Percentiles rank a stretch among this genome's conserved stretches.
Evolutionary conservation across 2,888 invertebrate species (phyloP).

Genomic region (Cartodere bifasciata): DNA sequence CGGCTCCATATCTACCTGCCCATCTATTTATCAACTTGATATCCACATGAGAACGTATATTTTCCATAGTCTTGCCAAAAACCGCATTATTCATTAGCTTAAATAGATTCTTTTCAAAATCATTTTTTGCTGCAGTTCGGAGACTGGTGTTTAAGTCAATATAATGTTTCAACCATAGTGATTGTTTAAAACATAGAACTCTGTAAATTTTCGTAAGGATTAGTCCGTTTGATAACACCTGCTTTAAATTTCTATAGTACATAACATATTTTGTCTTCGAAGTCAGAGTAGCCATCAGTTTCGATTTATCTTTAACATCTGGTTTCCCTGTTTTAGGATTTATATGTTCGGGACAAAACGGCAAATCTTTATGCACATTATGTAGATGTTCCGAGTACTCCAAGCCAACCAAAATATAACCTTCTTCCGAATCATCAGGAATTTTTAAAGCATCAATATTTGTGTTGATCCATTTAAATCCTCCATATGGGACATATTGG

Average conservation of each 20-base stretch:
- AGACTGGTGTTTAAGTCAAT: conserved; percentile 30
- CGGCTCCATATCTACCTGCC: conserved; percentile 4
- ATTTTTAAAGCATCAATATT: conserved; percentile 8
- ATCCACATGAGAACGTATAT: background rate
- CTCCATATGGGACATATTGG: conserved; percentile 12
- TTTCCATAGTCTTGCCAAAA: conserved; percentile 5
- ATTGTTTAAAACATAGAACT: conserved; percentile 28
- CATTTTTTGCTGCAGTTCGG: conserved; percentile 16
- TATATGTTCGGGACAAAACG: conserved; percentile 12
- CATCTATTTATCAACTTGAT: background rate
- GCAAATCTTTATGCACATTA: conserved; percentile 13
- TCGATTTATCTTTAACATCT: conserved; percentile 10
- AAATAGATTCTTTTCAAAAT: conserved; percentile 15
- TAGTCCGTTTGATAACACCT: conserved; percentile 20
- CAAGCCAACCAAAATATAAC: conserved; percentile 19
- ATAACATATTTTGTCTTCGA: conserved; percentile 19
- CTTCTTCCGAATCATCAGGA: conserved; percentile 13
- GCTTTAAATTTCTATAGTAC: conserved; percentile 22
- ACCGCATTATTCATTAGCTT: conserved; percentile 4
- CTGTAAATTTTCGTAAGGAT: conserved; percentile 23
- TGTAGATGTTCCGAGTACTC: conserved; percentile 13
- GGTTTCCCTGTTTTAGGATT: conserved; percentile 10
- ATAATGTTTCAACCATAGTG: conserved; percentile 27
- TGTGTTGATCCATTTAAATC: conserved; percentile 11
- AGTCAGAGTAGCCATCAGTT: conserved; percentile 13